Conservation (phyloP, 2,888 invertebrate species). For the Junonia oenone region DNA sequence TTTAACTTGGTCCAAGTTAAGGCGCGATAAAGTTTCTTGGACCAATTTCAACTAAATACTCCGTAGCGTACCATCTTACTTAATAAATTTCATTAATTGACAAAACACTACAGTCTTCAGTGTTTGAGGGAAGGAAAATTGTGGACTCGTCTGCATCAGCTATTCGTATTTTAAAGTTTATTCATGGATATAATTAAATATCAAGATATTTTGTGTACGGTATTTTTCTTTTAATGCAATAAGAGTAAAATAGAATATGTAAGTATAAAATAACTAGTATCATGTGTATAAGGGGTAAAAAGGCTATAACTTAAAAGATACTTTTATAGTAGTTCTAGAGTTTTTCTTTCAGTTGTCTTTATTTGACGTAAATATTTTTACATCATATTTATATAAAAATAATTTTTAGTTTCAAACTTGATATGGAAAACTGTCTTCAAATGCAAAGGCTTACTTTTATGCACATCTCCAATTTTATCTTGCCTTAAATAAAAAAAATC, state of each 20-base stretch:
- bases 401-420: too few relatives aligned
- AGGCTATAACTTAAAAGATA: too few relatives aligned
- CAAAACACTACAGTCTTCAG: background rate
- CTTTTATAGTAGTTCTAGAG: too few relatives aligned
- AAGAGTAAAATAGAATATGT: too few relatives aligned
- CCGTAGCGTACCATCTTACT: slow-evolving; percentile 14
- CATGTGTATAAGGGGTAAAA: background rate
- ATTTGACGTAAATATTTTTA: too few relatives aligned
- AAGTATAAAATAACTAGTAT: background rate
- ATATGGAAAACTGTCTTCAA: too few relatives aligned
- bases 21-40: slow-evolving; percentile 28
- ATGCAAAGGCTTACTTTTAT: too few relatives aligned
- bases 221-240: too few relatives aligned
- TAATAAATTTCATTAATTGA: slow-evolving; percentile 19
- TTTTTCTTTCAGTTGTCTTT: too few relatives aligned
- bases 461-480: too few relatives aligned
- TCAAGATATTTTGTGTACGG: background rate
- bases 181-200: background rate
- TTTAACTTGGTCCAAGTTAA: slow-evolving; percentile 28
- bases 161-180: background rate
- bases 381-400: too few relatives aligned
- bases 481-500: too few relatives aligned
- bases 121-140: background rate
- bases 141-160: background rate
- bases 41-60: slow-evolving; percentile 27